Percentiles rank a stretch among this genome's conserved stretches.
phyloP scores from a whole-genome alignment of 2,888 invertebrate genomes.

The Trissolcus brochymenae region DNA sequence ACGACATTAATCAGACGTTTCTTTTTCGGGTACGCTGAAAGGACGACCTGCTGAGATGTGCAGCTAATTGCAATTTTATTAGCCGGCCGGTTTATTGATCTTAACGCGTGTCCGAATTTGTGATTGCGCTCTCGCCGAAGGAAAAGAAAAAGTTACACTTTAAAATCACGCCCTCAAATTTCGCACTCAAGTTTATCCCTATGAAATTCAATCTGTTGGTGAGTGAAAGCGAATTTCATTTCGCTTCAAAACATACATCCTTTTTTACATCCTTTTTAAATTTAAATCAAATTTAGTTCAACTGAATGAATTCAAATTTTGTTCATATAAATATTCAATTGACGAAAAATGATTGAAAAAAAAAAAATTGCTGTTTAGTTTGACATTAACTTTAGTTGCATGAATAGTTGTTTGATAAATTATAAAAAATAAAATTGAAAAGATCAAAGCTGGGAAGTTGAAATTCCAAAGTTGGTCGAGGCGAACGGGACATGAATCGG shows the following conservation, averaged over 20 bases:
- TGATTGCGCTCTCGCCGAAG: slow-evolving; percentile 10
- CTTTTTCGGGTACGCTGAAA: slow-evolving; percentile 5
- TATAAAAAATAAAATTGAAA: neutral
- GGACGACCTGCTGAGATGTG: slow-evolving; percentile 24
- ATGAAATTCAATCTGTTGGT: too few relatives aligned
- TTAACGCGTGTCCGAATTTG: slow-evolving; percentile 55
- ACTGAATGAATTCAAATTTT: too few relatives aligned
- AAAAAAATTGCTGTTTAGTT: too few relatives aligned
- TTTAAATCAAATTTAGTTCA: too few relatives aligned
- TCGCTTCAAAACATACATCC: too few relatives aligned
- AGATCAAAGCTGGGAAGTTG: neutral
- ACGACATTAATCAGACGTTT: slow-evolving; percentile 6
- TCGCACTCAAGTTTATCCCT: slow-evolving; percentile 7
- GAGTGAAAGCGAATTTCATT: too few relatives aligned
- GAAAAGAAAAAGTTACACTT: slow-evolving; percentile 6
- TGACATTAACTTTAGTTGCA: too few relatives aligned
- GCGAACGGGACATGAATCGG: slow-evolving; percentile 49
- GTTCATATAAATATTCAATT: too few relatives aligned
- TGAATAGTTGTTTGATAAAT: neutral
- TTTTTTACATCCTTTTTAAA: too few relatives aligned
- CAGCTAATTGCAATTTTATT: slow-evolving; percentile 66
- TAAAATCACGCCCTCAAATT: slow-evolving; percentile 30
- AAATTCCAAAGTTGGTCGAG: neutral
- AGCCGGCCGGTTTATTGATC: slow-evolving; percentile 64
- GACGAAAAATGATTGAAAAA: too few relatives aligned